A percentile compares a stretch with the other conserved stretches of the same genome.
Evolutionary conservation across 2,888 invertebrate genomes (phyloP).

Genomic region (Agrochola circellaris): DNA sequence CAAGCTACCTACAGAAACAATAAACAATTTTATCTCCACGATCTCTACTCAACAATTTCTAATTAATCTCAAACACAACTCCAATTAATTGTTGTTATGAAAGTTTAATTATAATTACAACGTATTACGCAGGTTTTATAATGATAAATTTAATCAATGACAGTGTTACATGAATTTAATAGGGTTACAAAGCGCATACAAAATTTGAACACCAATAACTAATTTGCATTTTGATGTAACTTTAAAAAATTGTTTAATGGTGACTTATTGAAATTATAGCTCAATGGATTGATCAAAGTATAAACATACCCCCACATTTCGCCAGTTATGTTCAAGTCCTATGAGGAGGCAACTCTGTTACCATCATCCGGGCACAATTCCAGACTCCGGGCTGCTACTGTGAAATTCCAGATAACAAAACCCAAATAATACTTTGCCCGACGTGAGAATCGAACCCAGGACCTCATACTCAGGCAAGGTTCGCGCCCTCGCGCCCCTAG

Average conservation of each 20-base stretch:
- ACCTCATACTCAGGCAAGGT: too few species aligned
- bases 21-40: constrained; percentile 82
- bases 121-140: constrained; percentile 70
- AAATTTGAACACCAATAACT: constrained; percentile 59
- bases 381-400: too few species aligned
- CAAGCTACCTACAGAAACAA: constrained; percentile 75
- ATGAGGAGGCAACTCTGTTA: too few species aligned
- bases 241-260: constrained; percentile 2
- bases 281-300: background rate
- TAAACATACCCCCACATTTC: background rate
- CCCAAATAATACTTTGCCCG: too few species aligned
- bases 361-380: too few species aligned
- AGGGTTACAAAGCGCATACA: constrained; percentile 69
- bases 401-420: too few species aligned
- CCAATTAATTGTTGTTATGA: constrained; percentile 85
- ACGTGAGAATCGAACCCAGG: too few species aligned
- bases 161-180: constrained; percentile 75
- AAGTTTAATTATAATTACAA: constrained; percentile 85
- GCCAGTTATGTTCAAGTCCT: too few species aligned
- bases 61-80: constrained; percentile 85
- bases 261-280: background rate
- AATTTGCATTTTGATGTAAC: constrained; percentile 44
- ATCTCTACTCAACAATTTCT: constrained; percentile 82
- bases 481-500: too few species aligned
- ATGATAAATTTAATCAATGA: constrained; percentile 76